Evolutionary conservation across 2,888 invertebrate species (phyloP).

Genomic region (Macroteleia sp.): DNA sequence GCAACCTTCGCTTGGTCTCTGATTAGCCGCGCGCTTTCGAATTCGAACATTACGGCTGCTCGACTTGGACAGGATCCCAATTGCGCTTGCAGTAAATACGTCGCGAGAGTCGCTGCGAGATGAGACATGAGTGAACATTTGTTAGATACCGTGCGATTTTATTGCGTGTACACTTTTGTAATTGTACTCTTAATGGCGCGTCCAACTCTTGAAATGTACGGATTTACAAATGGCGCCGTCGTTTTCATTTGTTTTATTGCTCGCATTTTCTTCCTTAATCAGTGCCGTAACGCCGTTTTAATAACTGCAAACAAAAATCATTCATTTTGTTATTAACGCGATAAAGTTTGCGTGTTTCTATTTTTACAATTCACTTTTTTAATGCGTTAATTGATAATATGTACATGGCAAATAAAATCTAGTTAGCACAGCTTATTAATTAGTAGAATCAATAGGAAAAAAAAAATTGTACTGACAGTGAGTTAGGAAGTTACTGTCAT

Average conservation of each 20-base stretch:
- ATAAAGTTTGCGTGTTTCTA: slow-evolving; percentile 3
- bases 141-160: slow-evolving; percentile 82
- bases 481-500: no score
- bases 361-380: not conserved
- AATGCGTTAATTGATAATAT: slow-evolving; percentile 5
- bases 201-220: slow-evolving; percentile 59
- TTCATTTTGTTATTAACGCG: slow-evolving; percentile 28
- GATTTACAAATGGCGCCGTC: slow-evolving; percentile 50
- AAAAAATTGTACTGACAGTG: no score
- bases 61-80: slow-evolving; percentile 81
- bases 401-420: no score
- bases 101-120: slow-evolving; percentile 70
- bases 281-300: slow-evolving; percentile 33
- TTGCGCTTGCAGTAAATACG: slow-evolving; percentile 80
- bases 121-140: slow-evolving; percentile 73
- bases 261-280: slow-evolving; percentile 50
- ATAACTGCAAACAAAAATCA: slow-evolving; percentile 40
- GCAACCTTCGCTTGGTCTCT: slow-evolving; percentile 62
- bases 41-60: slow-evolving; percentile 68
- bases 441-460: no score
- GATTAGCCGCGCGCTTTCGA: slow-evolving; percentile 56
- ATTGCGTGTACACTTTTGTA: slow-evolving; percentile 80
- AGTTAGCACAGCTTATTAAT: no score
- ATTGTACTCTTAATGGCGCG: slow-evolving; percentile 79
- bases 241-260: slow-evolving; percentile 45